These are phyloP conservation scores for Ascidia mentula DNA, from an alignment of 23 tunicate species.

Conservation along the genomic window DNA sequence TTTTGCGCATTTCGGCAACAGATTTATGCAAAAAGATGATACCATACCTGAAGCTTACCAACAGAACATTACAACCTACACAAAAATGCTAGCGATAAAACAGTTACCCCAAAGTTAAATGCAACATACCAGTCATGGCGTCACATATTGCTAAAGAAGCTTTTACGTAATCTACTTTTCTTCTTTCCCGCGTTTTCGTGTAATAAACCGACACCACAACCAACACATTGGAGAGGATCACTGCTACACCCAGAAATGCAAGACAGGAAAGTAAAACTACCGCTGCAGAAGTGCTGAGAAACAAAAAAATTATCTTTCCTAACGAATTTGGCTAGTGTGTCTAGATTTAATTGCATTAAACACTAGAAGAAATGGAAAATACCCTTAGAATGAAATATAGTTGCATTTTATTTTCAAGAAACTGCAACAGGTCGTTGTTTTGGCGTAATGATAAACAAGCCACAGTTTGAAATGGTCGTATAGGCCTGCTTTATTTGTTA, in stretches of 20 bases:
- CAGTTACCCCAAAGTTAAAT: too few species aligned
- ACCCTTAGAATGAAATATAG: too few species aligned
- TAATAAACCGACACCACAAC: background rate
- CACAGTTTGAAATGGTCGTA: too few species aligned
- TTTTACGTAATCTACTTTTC: background rate
- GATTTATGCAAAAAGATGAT: background rate
- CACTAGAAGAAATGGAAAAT: too few species aligned
- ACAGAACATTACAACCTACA: background rate
- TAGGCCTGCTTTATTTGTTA: too few species aligned
- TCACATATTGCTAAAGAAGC: background rate
- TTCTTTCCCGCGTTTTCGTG: background rate
- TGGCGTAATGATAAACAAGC: too few species aligned
- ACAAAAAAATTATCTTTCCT: too few species aligned
- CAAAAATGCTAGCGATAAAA: too few species aligned
- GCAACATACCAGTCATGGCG: background rate
- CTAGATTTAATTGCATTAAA: too few species aligned
- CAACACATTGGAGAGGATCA: background rate
- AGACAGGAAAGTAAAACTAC: background rate
- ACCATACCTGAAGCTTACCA: background rate
- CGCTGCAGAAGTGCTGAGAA: background rate
- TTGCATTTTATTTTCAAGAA: too few species aligned
- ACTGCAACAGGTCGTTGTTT: too few species aligned
- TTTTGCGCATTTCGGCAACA: background rate
- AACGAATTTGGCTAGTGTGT: too few species aligned
- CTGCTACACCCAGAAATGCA: background rate